Evolutionary conservation across 2,797 vertebrate species (phyloP), one percentile per base, ranked within the genome.

Genomic region (Sorex maritimensis): DNA sequence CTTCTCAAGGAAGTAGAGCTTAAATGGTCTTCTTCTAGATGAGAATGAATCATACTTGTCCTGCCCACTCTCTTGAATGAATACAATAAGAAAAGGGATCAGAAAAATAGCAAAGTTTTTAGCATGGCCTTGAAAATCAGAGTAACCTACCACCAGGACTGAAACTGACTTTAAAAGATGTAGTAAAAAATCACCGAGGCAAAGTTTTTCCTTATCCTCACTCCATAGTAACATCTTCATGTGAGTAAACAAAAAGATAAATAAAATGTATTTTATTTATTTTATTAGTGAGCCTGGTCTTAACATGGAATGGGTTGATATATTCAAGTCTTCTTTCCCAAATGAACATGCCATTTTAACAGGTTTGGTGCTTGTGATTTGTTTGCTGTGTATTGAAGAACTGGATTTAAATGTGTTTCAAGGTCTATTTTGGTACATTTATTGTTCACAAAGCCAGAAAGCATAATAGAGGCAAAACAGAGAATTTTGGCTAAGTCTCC

Each of bases 271-370:
- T 34, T 34, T 34, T 34, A 34, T 34, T 34, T 34, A 34, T 34
- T 34, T 34, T 61, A 19, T 21, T 52, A 11, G 49, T 52, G 49
- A 52, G 49, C 49, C 49, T 52, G 49, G 13, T 52, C 49, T 52
- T 52, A 52, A 52, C 49, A 52, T 52, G 49, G 49, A 52, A 52
- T 52, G 10, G 81, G 17, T 73, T 61, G 21, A 61, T 61, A 61
- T 23, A 61, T 19, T 7, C 6, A 21, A 61, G 58, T 15, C 58
- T 61, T 61, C 19, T 93, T 92, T 46, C 30, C 24, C 24, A 86
- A 75, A 86, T 89, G 21, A 92, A 68, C 3, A 49, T 46, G 92
- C 75, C 26, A 87, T 93, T 88, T 93, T 86, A 73, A 44, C 46
- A 77, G 46, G 63, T 79, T 88, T 58, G 7, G 72, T 85, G 2